phyloP scores from a whole-genome alignment of 2,113 vertebrate species.

The Dipodomys ordii region DNA sequence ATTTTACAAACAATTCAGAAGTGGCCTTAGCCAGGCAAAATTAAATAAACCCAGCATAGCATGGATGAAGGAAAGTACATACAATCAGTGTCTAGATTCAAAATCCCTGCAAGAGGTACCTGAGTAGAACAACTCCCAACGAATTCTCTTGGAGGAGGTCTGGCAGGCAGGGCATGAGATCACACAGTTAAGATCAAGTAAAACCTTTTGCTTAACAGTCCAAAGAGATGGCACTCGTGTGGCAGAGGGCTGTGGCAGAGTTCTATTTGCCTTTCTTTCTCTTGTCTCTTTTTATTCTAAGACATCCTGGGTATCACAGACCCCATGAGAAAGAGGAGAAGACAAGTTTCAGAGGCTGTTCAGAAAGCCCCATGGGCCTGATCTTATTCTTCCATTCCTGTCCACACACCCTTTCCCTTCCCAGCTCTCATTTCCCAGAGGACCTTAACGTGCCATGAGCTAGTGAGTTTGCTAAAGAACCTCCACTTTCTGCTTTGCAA shows the following conservation, averaged over 20 bases:
- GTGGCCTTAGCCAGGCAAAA: constrained; percentile 36
- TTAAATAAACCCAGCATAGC: constrained; percentile 46
- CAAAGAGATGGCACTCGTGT: not conserved
- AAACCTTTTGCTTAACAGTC: not conserved
- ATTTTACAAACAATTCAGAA: constrained; percentile 68
- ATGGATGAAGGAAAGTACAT: not conserved
- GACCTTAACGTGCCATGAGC: not conserved
- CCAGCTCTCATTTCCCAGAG: not conserved
- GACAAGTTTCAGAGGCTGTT: not conserved
- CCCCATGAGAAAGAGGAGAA: not conserved
- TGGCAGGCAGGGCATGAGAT: not conserved
- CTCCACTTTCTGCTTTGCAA: not conserved
- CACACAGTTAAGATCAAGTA: not conserved
- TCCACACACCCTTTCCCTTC: not conserved
- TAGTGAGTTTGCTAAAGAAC: not conserved
- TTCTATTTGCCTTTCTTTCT: not conserved
- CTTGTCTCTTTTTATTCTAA: not conserved
- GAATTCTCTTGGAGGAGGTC: not conserved
- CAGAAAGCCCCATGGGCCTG: not conserved
- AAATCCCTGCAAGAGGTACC: constrained; percentile 27
- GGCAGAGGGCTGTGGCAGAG: not conserved
- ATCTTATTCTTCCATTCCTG: not conserved
- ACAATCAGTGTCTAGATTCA: not conserved
- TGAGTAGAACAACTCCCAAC: constrained; percentile 24
- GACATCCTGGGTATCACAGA: not conserved